These are phyloP conservation scores for Sicus ferrugineus DNA, from an alignment of 2,888 invertebrate species.

Conservation along the genomic window DNA sequence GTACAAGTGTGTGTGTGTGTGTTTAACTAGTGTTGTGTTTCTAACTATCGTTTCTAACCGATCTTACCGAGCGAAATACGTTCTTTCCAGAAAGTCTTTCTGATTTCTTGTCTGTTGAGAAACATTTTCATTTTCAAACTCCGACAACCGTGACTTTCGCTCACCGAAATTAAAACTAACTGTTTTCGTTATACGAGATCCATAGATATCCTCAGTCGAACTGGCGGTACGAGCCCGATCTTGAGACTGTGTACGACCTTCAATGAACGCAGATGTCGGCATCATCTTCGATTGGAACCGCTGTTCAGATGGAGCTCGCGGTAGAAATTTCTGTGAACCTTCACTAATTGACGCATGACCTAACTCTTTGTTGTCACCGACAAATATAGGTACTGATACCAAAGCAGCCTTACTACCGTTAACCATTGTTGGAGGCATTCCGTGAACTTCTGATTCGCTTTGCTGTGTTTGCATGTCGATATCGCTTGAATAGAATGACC, in stretches of 20 bases:
- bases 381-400: constrained; percentile 54
- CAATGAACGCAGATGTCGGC: constrained; percentile 52
- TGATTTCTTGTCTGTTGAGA: constrained; percentile 54
- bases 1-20: constrained; percentile 39
- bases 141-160: constrained; percentile 59
- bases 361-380: constrained; percentile 34
- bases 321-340: constrained; percentile 16
- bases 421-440: constrained; percentile 45
- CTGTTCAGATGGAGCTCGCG: constrained; percentile 56
- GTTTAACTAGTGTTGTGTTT: constrained; percentile 36
- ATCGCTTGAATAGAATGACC: constrained; percentile 54
- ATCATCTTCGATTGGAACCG: constrained; percentile 48
- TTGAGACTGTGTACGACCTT: constrained; percentile 61
- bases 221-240: constrained; percentile 56
- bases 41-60: constrained; percentile 44
- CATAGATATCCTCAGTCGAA: constrained; percentile 56
- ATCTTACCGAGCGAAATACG: constrained; percentile 63
- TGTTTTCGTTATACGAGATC: constrained; percentile 61
- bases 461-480: constrained; percentile 47
- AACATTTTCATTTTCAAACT: constrained; percentile 52
- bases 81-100: constrained; percentile 58
- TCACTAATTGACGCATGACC: background rate
- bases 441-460: constrained; percentile 45
- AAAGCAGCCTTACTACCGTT: constrained; percentile 47
- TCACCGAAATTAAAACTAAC: constrained; percentile 65